Evolutionary conservation across 2,113 vertebrate species (phyloP).

Genomic region (Equus quagga): DNA sequence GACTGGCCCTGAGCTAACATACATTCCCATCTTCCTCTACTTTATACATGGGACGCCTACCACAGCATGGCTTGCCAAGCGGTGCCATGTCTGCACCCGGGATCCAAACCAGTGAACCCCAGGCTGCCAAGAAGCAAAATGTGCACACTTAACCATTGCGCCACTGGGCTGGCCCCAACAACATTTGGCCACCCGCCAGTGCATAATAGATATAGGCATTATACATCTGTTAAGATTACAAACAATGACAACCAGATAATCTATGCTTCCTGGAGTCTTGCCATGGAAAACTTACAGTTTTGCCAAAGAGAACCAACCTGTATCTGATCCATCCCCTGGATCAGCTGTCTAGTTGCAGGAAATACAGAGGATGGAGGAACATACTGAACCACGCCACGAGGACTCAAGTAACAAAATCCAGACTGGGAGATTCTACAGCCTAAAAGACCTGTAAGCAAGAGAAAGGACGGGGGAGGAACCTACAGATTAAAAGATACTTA

Average conservation of each 20-base stretch:
- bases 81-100: too few species aligned
- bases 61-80: too few species aligned
- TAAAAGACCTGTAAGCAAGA: neutral
- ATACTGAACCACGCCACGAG: neutral
- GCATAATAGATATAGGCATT: neutral
- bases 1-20: too few species aligned
- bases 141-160: too few species aligned
- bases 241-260: neutral
- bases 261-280: neutral
- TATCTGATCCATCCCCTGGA: neutral
- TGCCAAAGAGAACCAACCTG: neutral
- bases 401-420: constrained; percentile 8
- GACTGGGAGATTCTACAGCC: neutral
- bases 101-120: too few species aligned
- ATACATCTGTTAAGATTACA: neutral
- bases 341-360: neutral
- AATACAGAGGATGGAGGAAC: neutral
- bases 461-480: neutral
- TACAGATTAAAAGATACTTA: neutral
- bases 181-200: neutral
- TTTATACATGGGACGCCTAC: too few species aligned
- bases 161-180: too few species aligned
- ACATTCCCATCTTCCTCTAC: too few species aligned
- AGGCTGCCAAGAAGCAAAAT: too few species aligned
- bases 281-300: neutral